Conservation (phyloP, 2,797 vertebrate species). For the Oreochromis grahami region DNA sequence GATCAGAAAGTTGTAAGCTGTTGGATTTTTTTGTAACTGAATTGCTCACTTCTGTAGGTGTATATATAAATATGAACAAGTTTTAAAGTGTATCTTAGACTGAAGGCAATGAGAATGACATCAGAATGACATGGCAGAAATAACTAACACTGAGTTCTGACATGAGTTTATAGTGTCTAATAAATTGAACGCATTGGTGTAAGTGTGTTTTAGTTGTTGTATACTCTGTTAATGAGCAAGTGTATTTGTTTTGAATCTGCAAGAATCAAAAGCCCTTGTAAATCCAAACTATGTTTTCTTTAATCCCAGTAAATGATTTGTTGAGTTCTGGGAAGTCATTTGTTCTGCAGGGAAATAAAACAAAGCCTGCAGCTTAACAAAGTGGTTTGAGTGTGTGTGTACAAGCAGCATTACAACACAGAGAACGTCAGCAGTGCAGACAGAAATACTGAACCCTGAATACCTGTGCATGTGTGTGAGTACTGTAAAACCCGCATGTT, state of each 20-base stretch:
- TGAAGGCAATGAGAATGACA: background rate
- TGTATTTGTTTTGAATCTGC: background rate
- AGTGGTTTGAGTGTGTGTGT: background rate
- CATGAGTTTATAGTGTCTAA: background rate
- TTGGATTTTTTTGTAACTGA: background rate
- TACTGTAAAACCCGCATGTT: background rate
- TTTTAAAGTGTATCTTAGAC: background rate
- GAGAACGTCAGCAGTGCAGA: background rate
- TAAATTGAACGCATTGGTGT: background rate
- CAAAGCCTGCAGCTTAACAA: conserved; percentile 43
- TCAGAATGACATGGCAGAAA: background rate
- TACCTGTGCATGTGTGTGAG: background rate
- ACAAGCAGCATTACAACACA: background rate
- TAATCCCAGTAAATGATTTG: conserved; percentile 61
- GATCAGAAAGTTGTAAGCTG: background rate
- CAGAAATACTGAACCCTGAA: background rate
- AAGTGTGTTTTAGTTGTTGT: background rate
- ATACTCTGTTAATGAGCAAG: background rate
- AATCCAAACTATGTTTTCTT: conserved; percentile 50
- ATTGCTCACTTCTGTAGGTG: background rate
- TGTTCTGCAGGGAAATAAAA: conserved; percentile 53
- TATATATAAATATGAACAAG: background rate
- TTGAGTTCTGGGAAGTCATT: conserved; percentile 51
- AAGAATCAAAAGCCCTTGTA: conserved; percentile 18
- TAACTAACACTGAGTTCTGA: background rate